These are phyloP conservation scores for Schizopygopsis pylzovi DNA, from an alignment of 2,797 vertebrate species.

Conservation along the genomic window DNA sequence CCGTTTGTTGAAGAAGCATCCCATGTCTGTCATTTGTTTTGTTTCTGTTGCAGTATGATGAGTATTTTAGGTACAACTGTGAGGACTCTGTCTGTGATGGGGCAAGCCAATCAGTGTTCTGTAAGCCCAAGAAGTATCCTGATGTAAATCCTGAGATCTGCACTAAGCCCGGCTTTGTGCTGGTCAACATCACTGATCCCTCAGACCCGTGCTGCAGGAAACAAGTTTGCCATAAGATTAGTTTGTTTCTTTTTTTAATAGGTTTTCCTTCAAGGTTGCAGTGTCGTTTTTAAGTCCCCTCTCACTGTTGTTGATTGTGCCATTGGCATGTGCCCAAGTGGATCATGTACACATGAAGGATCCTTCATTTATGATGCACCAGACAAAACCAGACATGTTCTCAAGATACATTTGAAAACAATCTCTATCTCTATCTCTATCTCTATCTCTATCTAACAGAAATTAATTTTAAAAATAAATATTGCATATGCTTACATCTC, in stretches of 20 bases:
- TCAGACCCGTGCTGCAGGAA: slow-evolving; percentile 82
- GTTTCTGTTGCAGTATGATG: slow-evolving; percentile 78
- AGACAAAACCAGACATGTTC: slow-evolving; percentile 48
- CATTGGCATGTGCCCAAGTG: slow-evolving; percentile 61
- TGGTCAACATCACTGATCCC: slow-evolving; percentile 75
- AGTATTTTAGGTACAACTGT: too few species aligned
- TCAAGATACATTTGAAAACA: slow-evolving; percentile 62
- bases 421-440: slow-evolving; percentile 10
- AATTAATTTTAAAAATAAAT: too few species aligned
- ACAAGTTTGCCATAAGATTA: slow-evolving; percentile 83
- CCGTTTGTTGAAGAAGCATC: background rate
- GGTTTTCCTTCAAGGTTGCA: background rate
- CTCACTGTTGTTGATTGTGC: background rate
- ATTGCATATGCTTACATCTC: too few species aligned
- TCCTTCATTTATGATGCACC: slow-evolving; percentile 53
- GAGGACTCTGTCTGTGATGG: too few species aligned
- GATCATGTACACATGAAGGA: slow-evolving; percentile 81
- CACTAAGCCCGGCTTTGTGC: slow-evolving; percentile 77
- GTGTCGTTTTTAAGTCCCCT: background rate
- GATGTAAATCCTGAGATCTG: slow-evolving; percentile 66
- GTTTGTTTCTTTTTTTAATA: background rate
- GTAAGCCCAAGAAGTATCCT: slow-evolving; percentile 73
- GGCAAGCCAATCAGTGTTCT: too few species aligned
- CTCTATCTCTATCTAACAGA: too few species aligned
- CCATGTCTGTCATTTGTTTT: background rate